Percentiles rank a stretch among this genome's conserved stretches.
Evolutionary conservation across 2,113 vertebrate species (phyloP).

Genomic region (Dromiciops gliroides): DNA sequence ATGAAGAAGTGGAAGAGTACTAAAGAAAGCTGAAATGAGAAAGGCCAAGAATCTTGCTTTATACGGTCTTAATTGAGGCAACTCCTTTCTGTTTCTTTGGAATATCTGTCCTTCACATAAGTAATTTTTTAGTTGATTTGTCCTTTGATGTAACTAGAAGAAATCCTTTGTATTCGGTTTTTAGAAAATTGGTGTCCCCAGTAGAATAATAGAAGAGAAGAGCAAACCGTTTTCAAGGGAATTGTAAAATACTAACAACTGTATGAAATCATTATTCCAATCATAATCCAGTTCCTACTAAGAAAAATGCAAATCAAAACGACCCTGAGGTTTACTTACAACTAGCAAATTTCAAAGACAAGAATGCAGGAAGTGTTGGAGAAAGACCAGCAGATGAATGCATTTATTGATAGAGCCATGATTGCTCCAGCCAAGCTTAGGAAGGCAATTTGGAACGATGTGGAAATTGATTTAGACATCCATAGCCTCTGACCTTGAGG

Average conservation of each 20-base stretch:
- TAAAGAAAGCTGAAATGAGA: too few species aligned
- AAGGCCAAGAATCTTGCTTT: conserved; percentile 1
- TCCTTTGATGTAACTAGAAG: conserved; percentile 5
- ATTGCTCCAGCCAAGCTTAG: background rate
- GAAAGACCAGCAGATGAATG: background rate
- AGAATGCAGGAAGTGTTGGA: too few species aligned
- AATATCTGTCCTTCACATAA: background rate
- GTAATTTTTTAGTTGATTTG: background rate
- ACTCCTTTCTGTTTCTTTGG: background rate
- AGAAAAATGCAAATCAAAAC: background rate
- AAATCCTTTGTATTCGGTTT: background rate
- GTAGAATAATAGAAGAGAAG: background rate
- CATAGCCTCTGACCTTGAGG: background rate
- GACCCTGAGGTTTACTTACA: background rate
- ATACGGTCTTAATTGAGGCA: background rate
- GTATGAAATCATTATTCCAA: background rate
- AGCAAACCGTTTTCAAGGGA: background rate
- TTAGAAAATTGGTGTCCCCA: background rate
- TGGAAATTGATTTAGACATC: background rate
- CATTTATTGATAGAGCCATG: background rate
- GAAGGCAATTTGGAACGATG: background rate
- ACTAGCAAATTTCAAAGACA: background rate
- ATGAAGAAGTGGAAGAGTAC: too few species aligned
- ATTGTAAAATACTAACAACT: background rate
- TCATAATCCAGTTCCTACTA: background rate